A percentile compares a stretch with the other conserved stretches of the same genome.
Conservation (phyloP, 2,888 invertebrate species). For the Dryocosmus kuriphilus region DNA sequence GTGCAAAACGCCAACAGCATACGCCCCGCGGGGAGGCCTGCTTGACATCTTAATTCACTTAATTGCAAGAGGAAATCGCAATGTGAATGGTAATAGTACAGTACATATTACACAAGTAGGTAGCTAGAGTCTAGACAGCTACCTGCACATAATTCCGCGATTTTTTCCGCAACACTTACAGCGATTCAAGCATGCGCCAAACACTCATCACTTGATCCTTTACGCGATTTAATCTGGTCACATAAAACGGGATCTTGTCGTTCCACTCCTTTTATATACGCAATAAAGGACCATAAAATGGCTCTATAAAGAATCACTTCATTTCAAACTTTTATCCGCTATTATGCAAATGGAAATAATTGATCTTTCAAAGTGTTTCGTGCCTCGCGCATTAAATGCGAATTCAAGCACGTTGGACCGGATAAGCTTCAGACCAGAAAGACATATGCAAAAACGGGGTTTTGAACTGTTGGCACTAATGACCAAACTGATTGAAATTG, state of each 20-base stretch:
- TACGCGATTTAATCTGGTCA: slow-evolving; percentile 4
- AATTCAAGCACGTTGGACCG: too few species aligned
- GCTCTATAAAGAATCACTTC: background rate
- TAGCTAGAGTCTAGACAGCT: slow-evolving; percentile 25
- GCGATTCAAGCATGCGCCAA: slow-evolving; percentile 8
- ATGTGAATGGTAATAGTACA: slow-evolving; percentile 22
- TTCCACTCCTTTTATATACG: too few species aligned
- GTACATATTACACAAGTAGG: slow-evolving; percentile 22
- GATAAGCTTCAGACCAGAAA: too few species aligned
- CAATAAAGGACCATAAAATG: background rate
- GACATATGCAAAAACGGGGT: too few species aligned
- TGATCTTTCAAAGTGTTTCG: background rate
- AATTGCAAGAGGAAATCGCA: slow-evolving; percentile 23
- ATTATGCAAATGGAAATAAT: background rate
- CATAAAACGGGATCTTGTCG: background rate
- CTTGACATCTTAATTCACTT: slow-evolving; percentile 31
- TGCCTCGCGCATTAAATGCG: background rate
- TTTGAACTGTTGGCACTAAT: too few species aligned
- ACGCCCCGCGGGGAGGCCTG: slow-evolving; percentile 25
- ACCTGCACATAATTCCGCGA: slow-evolving; percentile 9
- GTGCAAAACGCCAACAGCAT: slow-evolving; percentile 23
- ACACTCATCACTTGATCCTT: background rate
- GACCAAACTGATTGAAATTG: too few species aligned
- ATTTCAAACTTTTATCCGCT: background rate
- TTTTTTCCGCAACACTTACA: slow-evolving; percentile 21